Conservation (phyloP, 2,113 vertebrate genomes). For the Orientallactaga bullata region DNA sequence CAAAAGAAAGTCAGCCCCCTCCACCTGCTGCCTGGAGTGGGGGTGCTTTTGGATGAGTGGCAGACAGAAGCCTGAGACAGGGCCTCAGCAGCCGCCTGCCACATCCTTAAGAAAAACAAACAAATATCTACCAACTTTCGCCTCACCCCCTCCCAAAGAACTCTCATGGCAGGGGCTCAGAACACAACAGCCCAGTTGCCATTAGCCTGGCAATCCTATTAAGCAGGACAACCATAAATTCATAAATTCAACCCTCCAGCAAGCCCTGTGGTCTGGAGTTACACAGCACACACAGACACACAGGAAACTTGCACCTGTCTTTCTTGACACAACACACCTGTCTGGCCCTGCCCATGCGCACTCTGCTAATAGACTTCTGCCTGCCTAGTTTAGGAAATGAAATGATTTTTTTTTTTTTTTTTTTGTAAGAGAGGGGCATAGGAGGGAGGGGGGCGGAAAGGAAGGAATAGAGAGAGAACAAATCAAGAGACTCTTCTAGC, state of each 20-base stretch:
- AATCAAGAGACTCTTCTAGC: constrained; percentile 41
- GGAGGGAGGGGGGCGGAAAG: neutral
- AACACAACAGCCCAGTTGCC: constrained; percentile 64
- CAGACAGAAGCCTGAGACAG: constrained; percentile 64
- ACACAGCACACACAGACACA: constrained; percentile 86
- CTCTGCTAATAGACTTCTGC: constrained; percentile 62
- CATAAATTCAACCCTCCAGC: constrained; percentile 86
- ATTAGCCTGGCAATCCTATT: constrained; percentile 75
- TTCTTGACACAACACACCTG: constrained; percentile 92
- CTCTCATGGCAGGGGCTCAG: constrained; percentile 70
- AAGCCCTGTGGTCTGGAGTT: constrained; percentile 81
- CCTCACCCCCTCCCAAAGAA: constrained; percentile 28
- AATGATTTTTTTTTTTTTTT: constrained; percentile 43
- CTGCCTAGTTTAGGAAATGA: constrained; percentile 73
- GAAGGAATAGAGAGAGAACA: neutral
- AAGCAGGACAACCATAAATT: constrained; percentile 82
- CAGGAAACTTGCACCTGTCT: constrained; percentile 92
- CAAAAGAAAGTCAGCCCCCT: constrained; percentile 72
- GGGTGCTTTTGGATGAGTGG: constrained; percentile 57
- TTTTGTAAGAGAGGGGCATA: constrained; percentile 21
- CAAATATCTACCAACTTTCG: constrained; percentile 65
- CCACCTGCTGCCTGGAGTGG: constrained; percentile 80
- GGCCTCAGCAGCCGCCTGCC: constrained; percentile 67
- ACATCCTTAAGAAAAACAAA: constrained; percentile 79
- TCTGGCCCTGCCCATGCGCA: constrained; percentile 87